Evolutionary conservation across 2,113 vertebrate species (phyloP).

Genomic region (Gorsachius goisagi): DNA sequence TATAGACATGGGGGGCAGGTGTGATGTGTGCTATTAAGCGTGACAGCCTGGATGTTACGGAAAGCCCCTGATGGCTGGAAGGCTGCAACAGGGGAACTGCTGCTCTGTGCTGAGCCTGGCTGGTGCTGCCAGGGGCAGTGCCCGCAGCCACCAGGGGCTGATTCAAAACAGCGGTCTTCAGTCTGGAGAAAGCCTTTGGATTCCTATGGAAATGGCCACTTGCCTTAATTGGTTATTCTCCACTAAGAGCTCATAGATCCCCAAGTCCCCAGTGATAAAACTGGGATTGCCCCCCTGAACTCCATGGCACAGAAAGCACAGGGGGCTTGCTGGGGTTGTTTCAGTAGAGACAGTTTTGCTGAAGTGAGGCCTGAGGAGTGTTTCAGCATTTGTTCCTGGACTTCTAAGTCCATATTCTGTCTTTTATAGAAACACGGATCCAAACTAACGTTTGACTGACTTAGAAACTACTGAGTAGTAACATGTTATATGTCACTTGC

Average conservation of each 20-base stretch:
- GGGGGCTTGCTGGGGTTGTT: background rate
- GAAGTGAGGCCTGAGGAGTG: background rate
- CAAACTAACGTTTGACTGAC: background rate
- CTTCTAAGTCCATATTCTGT: background rate
- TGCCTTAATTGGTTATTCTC: background rate
- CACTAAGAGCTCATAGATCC: background rate
- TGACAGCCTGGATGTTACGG: background rate
- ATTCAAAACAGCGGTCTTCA: background rate
- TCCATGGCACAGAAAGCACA: background rate
- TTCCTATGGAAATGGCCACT: background rate
- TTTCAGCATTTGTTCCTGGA: background rate
- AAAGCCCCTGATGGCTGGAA: background rate
- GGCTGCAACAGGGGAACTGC: background rate
- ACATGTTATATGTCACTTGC: background rate
- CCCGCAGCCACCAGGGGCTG: background rate
- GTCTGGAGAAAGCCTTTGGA: background rate
- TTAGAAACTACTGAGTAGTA: background rate
- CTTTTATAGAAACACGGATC: background rate
- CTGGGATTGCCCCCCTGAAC: background rate
- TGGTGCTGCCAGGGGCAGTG: background rate
- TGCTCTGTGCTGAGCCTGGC: background rate
- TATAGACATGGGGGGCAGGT: background rate
- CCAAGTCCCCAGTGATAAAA: background rate
- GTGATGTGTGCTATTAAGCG: background rate
- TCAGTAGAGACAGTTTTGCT: background rate